Base-by-base conservation (phyloP, 2,888 invertebrate species). In the Stenchaetothrips biformis region DNA sequence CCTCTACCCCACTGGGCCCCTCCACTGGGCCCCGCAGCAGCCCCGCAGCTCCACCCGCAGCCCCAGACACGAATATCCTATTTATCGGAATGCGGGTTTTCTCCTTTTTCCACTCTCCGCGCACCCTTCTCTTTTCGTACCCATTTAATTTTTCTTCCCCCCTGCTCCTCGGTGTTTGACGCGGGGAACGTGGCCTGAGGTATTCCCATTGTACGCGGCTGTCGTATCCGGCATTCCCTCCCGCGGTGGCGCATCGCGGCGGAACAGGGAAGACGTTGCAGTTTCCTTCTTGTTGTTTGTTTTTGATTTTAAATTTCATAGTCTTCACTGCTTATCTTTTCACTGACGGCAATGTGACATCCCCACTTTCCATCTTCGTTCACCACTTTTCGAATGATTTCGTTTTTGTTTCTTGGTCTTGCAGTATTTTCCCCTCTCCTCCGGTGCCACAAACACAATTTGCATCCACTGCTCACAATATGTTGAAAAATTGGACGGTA, bases 21-120 rank as follows among this genome's bases (percentile, higher is more conserved):
- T 37, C 37, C n/a, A 2, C 62, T 62, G 21, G 53, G 13, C 53
- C 53, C 53, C 8, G 67, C 13, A 9, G 13, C 53, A 11, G 13
- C 9, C 53, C 53, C 53, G 53, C 13, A 53, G 21, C 67, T 25
- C 67, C n/a, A n/a, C n/a, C 6, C 53, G 67, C 67, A 74, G 67
- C 67, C 67, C 67, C 67, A 74, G 67, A 74, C 67, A 74, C 67
- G 67, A 74, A 74, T 74, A 74, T 74, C 67, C 67, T 74, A 74
- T 74, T 74, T 74, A 74, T 74, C 67, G 67, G 67, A 74, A 74
- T 74, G 67, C 67, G 67, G 67, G 67, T 74, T 74, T 74, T 25
- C 11, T 25, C 25, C 67, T 25, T 21, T 21, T 21, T 21, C 67
- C 21, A 18, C 25, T 11, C 67, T 21, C 67, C 25, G 25, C 7